A percentile compares a stretch with the other conserved stretches of the same genome.
Conservation (phyloP, 2,888 invertebrate genomes). For the Helicoverpa assulta region DNA sequence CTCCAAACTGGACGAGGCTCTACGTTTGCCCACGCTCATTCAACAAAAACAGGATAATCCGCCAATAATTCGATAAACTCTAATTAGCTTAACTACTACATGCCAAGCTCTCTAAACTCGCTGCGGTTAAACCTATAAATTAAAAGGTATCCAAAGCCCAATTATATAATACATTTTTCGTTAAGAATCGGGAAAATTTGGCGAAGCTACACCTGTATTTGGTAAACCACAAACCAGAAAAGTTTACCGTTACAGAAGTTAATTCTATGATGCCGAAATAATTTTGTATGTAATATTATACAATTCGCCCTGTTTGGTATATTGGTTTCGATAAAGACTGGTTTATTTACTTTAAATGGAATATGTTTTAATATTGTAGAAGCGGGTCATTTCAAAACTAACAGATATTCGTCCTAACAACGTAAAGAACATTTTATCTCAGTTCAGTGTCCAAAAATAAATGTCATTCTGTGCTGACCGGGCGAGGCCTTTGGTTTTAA, state of each 20-base stretch:
- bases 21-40: not conserved
- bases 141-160: not conserved
- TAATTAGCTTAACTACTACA: not conserved
- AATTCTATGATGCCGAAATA: not conserved
- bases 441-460: conserved; percentile 65
- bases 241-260: not conserved
- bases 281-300: not conserved
- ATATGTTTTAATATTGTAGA: not conserved
- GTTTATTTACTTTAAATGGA: too few species aligned
- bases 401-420: conserved; percentile 18
- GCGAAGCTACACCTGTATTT: not conserved
- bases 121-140: not conserved
- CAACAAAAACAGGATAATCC: not conserved
- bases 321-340: not conserved
- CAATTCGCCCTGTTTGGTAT: not conserved
- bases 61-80: not conserved
- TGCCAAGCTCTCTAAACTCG: not conserved
- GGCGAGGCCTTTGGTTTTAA: conserved; percentile 71
- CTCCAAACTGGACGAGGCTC: too few species aligned
- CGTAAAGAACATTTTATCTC: conserved; percentile 41
- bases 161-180: not conserved
- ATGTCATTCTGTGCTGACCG: conserved; percentile 67
- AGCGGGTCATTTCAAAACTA: conserved; percentile 21
- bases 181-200: conserved; percentile 7
- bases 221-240: conserved; percentile 19